Evolutionary conservation across 1,140 invertebrate species (phyloP).

Genomic region (Megalonaias nervosa): DNA sequence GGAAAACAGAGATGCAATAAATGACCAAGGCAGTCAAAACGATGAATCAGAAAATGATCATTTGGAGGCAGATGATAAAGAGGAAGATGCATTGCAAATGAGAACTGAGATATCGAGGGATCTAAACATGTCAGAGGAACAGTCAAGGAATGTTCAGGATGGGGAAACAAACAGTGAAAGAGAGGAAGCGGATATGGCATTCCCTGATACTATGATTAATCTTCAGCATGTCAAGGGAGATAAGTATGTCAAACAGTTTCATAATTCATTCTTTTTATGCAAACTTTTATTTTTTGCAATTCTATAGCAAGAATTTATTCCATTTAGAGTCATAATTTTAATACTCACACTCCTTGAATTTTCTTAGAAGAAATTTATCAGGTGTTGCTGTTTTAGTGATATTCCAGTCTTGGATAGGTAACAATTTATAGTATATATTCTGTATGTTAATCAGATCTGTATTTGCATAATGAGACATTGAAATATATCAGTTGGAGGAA

Average conservation of each 20-base stretch:
- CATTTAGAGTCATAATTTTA: too few species aligned
- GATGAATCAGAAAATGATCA: slow-evolving; percentile 23
- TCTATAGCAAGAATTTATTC: too few species aligned
- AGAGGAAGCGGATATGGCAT: slow-evolving; percentile 56
- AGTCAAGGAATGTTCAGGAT: slow-evolving; percentile 14
- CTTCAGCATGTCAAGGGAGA: slow-evolving; percentile 70
- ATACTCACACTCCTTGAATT: too few species aligned
- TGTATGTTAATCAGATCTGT: too few species aligned
- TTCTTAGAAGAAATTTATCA: too few species aligned
- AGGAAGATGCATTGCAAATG: not conserved
- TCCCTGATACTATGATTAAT: slow-evolving; percentile 75
- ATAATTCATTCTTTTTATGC: not conserved
- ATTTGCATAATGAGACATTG: too few species aligned
- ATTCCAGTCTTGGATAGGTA: too few species aligned
- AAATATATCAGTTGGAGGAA: too few species aligned
- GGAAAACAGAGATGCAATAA: slow-evolving; percentile 20
- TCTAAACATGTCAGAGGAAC: not conserved
- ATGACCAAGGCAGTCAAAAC: not conserved
- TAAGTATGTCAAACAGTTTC: slow-evolving; percentile 62
- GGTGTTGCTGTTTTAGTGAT: too few species aligned
- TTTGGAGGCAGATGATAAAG: slow-evolving; percentile 5
- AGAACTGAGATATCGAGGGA: too few species aligned
- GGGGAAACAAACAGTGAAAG: slow-evolving; percentile 28
- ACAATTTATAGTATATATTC: too few species aligned
- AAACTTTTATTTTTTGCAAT: too few species aligned